A percentile compares a stretch with the other conserved stretches of the same genome.
Conservation (phyloP, 2,797 vertebrate species). For the Acropternis orthonyx region DNA sequence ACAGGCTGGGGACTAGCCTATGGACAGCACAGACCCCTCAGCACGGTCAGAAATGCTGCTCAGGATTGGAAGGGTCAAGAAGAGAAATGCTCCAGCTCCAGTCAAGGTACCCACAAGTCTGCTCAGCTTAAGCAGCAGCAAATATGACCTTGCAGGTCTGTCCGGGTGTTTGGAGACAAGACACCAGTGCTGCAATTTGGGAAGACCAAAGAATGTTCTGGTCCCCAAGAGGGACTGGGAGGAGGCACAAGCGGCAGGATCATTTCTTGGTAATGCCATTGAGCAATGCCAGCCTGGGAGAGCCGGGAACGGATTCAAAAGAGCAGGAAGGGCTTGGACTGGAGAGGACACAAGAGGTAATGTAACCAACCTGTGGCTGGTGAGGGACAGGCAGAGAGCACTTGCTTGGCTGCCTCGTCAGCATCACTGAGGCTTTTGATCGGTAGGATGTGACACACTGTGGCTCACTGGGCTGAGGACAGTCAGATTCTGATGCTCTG, state of each 20-base stretch:
- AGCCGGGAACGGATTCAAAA: accelerated
- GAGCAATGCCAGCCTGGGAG: not conserved
- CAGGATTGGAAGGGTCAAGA: not conserved
- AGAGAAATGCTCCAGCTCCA: not conserved
- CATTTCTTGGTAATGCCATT: not conserved
- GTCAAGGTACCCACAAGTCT: not conserved
- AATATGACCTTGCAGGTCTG: not conserved
- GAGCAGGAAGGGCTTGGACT: not conserved
- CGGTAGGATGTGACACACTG: not conserved
- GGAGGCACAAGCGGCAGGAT: not conserved
- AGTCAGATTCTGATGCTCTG: not conserved
- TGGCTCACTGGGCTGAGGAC: not conserved
- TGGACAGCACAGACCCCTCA: not conserved
- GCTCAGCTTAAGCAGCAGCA: not conserved
- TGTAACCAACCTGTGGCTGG: accelerated
- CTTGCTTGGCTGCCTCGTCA: not conserved
- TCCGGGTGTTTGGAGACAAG: not conserved
- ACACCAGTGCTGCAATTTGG: accelerated
- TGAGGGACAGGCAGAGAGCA: not conserved
- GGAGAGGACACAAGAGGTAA: not conserved
- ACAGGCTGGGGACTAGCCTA: not conserved
- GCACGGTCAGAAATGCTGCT: not conserved
- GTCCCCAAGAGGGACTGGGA: not conserved
- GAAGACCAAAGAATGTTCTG: not conserved
- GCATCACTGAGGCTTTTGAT: not conserved